Evolutionary conservation across 2,888 invertebrate genomes (phyloP).

Genomic region (Sesia apiformis): DNA sequence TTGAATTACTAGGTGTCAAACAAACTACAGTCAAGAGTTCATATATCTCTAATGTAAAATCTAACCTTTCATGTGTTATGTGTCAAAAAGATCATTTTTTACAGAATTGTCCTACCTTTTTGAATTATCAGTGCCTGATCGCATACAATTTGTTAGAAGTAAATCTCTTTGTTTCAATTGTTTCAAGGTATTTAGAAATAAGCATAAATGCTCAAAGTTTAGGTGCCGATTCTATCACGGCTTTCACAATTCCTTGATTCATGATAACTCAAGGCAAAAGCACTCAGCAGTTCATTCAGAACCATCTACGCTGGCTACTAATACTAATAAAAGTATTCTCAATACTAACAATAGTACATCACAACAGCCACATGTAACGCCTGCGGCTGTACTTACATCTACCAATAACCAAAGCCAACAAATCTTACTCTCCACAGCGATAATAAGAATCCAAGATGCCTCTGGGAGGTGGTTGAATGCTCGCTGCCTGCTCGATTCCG

Average conservation of each 20-base stretch:
- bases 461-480: constrained; percentile 1
- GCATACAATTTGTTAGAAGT: background rate
- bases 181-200: constrained; percentile 2
- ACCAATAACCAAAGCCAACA: no score
- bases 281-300: background rate
- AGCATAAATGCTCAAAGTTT: constrained; percentile 3
- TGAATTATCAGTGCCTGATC: background rate
- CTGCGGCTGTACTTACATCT: background rate
- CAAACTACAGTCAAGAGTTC: no score
- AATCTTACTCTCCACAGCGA: constrained; percentile 6
- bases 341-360: background rate
- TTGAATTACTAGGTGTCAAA: no score
- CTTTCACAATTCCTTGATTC: background rate
- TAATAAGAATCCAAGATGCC: constrained; percentile 6
- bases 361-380: background rate
- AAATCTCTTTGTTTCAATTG: constrained; percentile 1
- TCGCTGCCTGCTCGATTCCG: constrained; percentile 1
- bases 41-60: no score
- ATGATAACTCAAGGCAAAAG: background rate
- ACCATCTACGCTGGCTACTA: background rate
- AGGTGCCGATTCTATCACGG: background rate
- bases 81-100: background rate
- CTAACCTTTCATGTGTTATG: no score
- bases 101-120: background rate
- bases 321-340: background rate